Conservation (phyloP, 2,113 vertebrate species). For the Dunckerocampus dactyliophorus region DNA sequence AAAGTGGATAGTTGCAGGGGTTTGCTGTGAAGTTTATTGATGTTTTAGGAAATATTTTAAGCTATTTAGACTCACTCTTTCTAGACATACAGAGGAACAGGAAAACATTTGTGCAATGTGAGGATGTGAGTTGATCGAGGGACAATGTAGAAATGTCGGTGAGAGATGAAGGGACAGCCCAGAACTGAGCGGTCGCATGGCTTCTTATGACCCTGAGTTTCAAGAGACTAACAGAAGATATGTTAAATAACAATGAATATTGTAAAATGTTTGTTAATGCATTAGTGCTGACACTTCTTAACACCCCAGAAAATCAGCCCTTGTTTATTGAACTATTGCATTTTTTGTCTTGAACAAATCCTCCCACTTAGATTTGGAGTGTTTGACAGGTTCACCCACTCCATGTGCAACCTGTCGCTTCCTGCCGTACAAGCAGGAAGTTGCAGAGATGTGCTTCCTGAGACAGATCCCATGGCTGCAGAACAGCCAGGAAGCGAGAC, state of each 20-base stretch:
- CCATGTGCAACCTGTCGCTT: conserved; percentile 29
- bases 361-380: conserved; percentile 8
- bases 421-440: conserved; percentile 60
- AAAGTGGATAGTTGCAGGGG: no score
- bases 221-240: no score
- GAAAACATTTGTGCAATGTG: neutral
- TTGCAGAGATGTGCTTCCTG: conserved; percentile 53
- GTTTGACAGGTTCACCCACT: conserved; percentile 4
- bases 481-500: conserved; percentile 19
- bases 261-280: no score
- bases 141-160: neutral
- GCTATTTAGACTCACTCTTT: neutral
- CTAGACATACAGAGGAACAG: neutral
- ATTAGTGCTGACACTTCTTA: conserved; percentile 10
- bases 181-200: neutral
- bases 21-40: no score
- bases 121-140: neutral
- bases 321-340: neutral
- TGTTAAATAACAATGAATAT: no score
- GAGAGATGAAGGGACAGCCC: neutral
- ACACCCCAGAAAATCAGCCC: conserved; percentile 3
- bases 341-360: conserved; percentile 7
- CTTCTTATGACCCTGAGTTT: neutral
- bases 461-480: conserved; percentile 25
- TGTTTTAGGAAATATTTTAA: no score